phyloP scores from a whole-genome alignment of 2,888 invertebrate genomes.

The Troides helena region DNA sequence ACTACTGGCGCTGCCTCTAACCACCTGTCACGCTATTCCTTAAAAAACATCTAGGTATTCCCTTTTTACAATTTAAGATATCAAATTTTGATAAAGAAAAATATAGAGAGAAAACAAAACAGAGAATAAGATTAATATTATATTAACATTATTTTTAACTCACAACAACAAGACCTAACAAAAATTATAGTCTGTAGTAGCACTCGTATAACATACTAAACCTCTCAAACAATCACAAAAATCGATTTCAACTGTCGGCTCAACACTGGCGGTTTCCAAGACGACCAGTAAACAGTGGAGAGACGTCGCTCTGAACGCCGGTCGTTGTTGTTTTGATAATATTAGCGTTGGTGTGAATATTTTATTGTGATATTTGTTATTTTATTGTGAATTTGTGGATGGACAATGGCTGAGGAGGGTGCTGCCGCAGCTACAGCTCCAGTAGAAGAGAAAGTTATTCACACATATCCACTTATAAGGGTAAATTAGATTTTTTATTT shows the following conservation, averaged over 20 bases:
- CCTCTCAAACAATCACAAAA: slow-evolving; percentile 54
- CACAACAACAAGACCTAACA: not conserved
- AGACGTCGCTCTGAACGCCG: slow-evolving; percentile 52
- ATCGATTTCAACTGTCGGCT: slow-evolving; percentile 74
- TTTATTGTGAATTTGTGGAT: slow-evolving; percentile 35
- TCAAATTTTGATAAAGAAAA: too few species aligned
- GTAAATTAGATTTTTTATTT: slow-evolving; percentile 68
- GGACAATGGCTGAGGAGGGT: slow-evolving; percentile 64
- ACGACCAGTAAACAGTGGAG: slow-evolving; percentile 76
- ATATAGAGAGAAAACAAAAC: too few species aligned
- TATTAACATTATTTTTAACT: not conserved
- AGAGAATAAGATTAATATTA: too few species aligned
- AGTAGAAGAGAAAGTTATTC: slow-evolving; percentile 84
- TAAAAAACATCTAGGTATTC: too few species aligned
- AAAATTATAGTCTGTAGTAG: slow-evolving; percentile 33
- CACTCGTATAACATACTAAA: slow-evolving; percentile 35
- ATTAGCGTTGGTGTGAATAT: slow-evolving; percentile 38
- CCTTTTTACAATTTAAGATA: too few species aligned
- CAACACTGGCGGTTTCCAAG: slow-evolving; percentile 65
- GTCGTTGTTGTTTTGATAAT: slow-evolving; percentile 37
- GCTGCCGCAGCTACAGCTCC: slow-evolving; percentile 59
- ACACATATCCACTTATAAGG: slow-evolving; percentile 91
- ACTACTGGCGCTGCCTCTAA: too few species aligned
- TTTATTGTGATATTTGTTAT: slow-evolving; percentile 32
- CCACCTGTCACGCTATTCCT: too few species aligned